phyloP scores from a whole-genome alignment of 1,140 invertebrate genomes.

The Sminthurides bifidus region DNA sequence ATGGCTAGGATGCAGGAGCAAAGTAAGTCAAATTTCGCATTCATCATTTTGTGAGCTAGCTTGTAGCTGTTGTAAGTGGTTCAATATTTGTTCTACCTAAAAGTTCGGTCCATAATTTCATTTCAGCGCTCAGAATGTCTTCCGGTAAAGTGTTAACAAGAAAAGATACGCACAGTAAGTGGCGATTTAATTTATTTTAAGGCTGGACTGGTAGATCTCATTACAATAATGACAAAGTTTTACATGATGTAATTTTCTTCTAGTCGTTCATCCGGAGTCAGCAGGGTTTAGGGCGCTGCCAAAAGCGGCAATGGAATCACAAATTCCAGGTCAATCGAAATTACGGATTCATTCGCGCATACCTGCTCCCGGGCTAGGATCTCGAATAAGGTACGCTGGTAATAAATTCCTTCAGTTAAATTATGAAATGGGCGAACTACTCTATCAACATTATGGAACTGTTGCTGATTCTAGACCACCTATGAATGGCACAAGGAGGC shows the following conservation, averaged over 20 bases:
- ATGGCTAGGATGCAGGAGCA: slow-evolving; percentile 16
- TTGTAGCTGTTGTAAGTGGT: no score
- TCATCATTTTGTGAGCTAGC: no score
- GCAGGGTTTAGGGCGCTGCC: not conserved
- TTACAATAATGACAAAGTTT: no score
- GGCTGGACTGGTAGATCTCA: no score
- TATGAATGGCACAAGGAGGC: slow-evolving; percentile 4
- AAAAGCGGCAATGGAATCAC: not conserved
- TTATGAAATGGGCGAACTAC: no score
- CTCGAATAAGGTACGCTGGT: not conserved
- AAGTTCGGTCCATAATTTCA: no score
- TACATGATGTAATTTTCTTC: no score
- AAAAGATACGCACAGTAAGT: slow-evolving; percentile 11
- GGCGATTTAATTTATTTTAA: not conserved
- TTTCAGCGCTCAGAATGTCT: slow-evolving; percentile 4
- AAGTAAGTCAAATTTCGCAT: no score
- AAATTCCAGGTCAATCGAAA: not conserved
- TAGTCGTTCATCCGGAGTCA: not conserved
- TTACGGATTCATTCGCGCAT: slow-evolving; percentile 10
- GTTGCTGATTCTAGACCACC: not conserved
- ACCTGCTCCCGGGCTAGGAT: slow-evolving; percentile 11
- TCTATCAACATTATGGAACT: no score
- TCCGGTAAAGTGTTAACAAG: slow-evolving; percentile 4
- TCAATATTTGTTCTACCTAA: no score
- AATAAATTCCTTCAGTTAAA: no score